Percentiles rank a stretch among this genome's conserved stretches.
Conservation (phyloP, 2,888 invertebrate species). For the Pachycephus smyrnensis region DNA sequence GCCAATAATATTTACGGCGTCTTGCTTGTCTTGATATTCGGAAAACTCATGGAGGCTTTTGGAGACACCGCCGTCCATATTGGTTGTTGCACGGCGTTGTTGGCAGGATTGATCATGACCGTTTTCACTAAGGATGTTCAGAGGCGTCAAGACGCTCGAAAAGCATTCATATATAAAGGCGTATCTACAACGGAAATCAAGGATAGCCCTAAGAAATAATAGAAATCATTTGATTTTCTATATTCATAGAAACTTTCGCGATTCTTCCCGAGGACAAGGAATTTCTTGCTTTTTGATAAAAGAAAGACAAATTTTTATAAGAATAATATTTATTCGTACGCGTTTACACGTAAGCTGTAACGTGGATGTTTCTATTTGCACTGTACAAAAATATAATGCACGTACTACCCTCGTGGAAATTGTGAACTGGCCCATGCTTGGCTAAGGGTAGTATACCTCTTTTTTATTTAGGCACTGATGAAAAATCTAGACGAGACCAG, state of each 20-base stretch:
- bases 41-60: conserved; percentile 49
- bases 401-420: no score
- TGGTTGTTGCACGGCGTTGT: conserved; percentile 49
- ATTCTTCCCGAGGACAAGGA: no score
- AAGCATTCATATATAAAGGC: conserved; percentile 25
- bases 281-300: no score
- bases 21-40: conserved; percentile 54
- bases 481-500: not conserved
- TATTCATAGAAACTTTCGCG: no score
- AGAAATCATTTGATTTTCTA: not conserved
- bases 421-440: no score
- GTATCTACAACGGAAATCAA: conserved; percentile 19
- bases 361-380: no score
- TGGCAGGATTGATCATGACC: conserved; percentile 55
- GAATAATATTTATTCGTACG: no score
- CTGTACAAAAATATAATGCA: no score
- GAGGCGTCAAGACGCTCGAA: conserved; percentile 51
- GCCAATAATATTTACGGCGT: conserved; percentile 60
- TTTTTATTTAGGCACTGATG: not conserved
- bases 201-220: not conserved
- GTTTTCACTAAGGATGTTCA: conserved; percentile 55
- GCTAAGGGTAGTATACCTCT: no score
- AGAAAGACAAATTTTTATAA: no score
- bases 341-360: no score
- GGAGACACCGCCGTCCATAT: conserved; percentile 61